Conservation (phyloP, 2,113 vertebrate species). For the Eclectus roratus region DNA sequence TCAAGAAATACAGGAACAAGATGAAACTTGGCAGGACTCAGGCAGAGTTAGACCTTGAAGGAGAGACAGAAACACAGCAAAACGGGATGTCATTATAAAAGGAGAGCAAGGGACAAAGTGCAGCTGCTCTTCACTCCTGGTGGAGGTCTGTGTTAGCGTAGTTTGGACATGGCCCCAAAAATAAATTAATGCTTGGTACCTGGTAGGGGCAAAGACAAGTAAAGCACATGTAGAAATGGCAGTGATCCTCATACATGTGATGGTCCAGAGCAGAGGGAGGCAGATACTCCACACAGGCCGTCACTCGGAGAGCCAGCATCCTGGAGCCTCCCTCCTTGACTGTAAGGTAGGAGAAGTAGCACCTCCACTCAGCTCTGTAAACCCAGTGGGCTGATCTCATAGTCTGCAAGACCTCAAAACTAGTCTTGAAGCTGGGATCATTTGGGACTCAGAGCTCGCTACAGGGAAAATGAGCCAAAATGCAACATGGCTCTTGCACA, state of each 20-base stretch:
- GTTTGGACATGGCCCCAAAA: not conserved
- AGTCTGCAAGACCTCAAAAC: not conserved
- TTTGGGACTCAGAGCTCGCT: not conserved
- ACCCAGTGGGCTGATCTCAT: not conserved
- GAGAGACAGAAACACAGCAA: not conserved
- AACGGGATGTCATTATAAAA: not conserved
- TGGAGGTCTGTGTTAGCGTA: not conserved
- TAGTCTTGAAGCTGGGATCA: not conserved
- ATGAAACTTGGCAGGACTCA: not conserved
- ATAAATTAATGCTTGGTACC: not conserved
- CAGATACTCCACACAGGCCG: not conserved
- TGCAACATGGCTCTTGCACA: not conserved
- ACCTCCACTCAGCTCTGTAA: not conserved
- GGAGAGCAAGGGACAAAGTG: not conserved
- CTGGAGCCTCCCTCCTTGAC: accelerated
- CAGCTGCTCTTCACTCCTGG: accelerated
- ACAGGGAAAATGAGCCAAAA: not conserved
- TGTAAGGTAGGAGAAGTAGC: not conserved
- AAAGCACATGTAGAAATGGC: not conserved
- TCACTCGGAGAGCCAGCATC: not conserved
- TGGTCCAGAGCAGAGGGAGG: not conserved
- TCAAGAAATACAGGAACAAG: not conserved
- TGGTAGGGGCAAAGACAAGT: not conserved
- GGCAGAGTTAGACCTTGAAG: not conserved
- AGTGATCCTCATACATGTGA: not conserved